Base-by-base conservation (phyloP, 1,140 invertebrate genomes). In the Lepidurus packardi region DNA sequence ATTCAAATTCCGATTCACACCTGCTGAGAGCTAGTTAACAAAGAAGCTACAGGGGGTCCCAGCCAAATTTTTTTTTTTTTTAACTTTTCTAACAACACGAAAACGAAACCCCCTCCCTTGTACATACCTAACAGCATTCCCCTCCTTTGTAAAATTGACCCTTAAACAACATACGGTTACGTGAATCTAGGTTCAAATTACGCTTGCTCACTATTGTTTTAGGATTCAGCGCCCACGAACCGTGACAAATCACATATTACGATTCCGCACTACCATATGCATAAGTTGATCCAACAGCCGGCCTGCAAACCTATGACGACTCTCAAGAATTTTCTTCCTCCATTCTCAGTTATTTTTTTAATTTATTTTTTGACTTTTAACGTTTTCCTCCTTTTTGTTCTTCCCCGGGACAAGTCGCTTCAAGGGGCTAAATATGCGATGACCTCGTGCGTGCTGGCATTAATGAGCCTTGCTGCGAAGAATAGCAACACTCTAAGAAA, bases 171-270 rank as follows among this genome's bases (percentile, higher is more conserved):
- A 65, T n/a, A 65, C n/a, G 16, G 45, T 16, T 47, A 65, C 21
- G 53, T 21, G 6, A 65, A 65, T 13, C 21, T 16, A 21, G 53
- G 16, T 21, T 65, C 53, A 65, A 65, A 65, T 65, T 65, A 65
- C 53, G 53, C 53, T 65, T 13, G 53, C 2, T 65, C 53, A 16
- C 53, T 21, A 65, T 65, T 65, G 53, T 65, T 65, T 65, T 9
- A 4, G 53, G 7, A n/a, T 65, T 21, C 7, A 65, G 53, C 53
- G 16, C 53, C 16, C 13, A n/a, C n/a, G 21, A 65, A 21, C 53
- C 53, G 53, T 65, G 53, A 65, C 53, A 16, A 65, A 65, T 65
- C 53, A 65, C 53, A 65, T 65, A 65, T 65, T 65, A 65, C 13
- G 16, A 65, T 65, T 65, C 47, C 47, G n/a, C 47, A 9, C 13